Percentiles rank a stretch among this genome's conserved stretches.
Evolutionary conservation across 2,113 vertebrate genomes (phyloP).

Genomic region (Centropristis striata): DNA sequence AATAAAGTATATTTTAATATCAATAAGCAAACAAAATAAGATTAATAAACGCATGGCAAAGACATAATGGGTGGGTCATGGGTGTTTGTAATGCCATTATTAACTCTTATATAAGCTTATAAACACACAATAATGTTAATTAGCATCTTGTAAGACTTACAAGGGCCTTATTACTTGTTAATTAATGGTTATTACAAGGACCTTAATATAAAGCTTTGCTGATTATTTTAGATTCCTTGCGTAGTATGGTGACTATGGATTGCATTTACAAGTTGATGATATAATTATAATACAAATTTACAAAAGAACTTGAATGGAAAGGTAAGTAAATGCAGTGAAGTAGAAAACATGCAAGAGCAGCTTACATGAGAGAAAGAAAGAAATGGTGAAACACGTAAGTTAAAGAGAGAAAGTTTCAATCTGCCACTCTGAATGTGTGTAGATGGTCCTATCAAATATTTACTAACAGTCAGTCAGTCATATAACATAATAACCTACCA

Average conservation of each 20-base stretch:
- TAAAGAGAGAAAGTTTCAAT: conserved; percentile 6
- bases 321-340: conserved; percentile 19
- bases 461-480: neutral
- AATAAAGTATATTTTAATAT: no score
- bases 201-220: no score
- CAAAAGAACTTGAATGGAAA: conserved; percentile 23
- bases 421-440: conserved; percentile 4
- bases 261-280: conserved; percentile 14
- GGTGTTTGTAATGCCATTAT: no score
- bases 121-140: no score
- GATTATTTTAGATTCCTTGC: no score
- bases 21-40: no score
- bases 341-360: conserved; percentile 23
- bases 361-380: conserved; percentile 2
- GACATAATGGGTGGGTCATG: no score
- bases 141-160: no score
- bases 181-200: no score
- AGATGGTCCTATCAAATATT: neutral
- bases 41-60: no score
- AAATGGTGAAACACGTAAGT: conserved; percentile 24
- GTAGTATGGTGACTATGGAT: conserved; percentile 2
- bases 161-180: no score
- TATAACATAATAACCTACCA: neutral
- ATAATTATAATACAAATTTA: conserved; percentile 12
- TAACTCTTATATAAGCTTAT: no score